Base-by-base conservation (phyloP, 2,113 vertebrate genomes). In the Nicator chloris region DNA sequence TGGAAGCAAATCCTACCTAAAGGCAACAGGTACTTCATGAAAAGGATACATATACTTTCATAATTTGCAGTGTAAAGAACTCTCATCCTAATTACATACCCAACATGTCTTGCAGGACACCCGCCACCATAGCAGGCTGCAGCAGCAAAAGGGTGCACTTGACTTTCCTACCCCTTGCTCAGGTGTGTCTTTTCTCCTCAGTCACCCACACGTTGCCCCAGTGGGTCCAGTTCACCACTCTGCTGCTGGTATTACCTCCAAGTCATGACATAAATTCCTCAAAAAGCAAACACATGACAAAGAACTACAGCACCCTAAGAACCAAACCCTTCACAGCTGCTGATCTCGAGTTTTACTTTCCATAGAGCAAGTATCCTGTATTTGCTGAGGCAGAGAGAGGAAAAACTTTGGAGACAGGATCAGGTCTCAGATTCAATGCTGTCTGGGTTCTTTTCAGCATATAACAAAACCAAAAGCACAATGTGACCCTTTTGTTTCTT, bases 141-240 rank as follows among this genome's bases (percentile, higher is more conserved):
- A 50, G 44, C n/a, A 72, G 23, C 26, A 59, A 31, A 13, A 75
- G 8, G 11, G 37, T 40, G 3, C 6, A 13, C 27, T 30, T 37
- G 23, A 6, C 11, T 13, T 50, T 37, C 45, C 30, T 9, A 33
- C 8, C 7, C 56, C 35, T 8, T 15, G 3, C 39, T 66, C 24
- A 24, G 8, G 9, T 17, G 10, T 47, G 21, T 15, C 18, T 7
- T 40, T 39, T 63, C 65, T 72, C 20, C 23, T 37, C 31, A 12
- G 9, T 56, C 31, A 17, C 2, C 2, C 20, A 4, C 0, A 1
- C 28, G 21, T 2, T 69, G 16, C 3, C 11, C 3, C 19, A 37
- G 40, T 2, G 71, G 2, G 11, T 66, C 45, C 33, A 22, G 9
- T 23, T 24, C 16, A 42, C 35, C 15, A 35, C 6, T 17, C 49